Evolutionary conservation across 2,797 vertebrate species (phyloP).

Genomic region (Peromyscus attwateri): DNA sequence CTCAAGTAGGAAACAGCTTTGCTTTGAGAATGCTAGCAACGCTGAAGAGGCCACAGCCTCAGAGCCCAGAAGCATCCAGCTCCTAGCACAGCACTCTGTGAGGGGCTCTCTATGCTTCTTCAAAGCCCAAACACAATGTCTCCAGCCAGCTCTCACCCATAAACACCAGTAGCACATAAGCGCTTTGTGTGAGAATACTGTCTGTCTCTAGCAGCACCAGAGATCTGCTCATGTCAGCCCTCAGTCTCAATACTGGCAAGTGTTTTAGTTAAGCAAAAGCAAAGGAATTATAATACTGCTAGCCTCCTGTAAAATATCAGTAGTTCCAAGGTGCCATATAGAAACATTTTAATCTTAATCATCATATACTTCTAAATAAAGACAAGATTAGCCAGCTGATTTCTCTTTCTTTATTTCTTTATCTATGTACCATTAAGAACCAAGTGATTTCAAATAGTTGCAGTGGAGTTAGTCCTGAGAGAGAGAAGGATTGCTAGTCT

Average conservation of each 20-base stretch:
- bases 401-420: neutral
- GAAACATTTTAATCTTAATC: neutral
- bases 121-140: neutral
- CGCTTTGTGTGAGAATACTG: neutral
- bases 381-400: neutral
- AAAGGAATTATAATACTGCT: neutral
- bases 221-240: neutral
- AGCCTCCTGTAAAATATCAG: neutral
- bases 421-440: neutral
- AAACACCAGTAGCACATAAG: neutral
- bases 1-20: conserved; percentile 7
- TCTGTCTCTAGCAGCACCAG: no score
- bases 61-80: neutral
- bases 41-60: neutral
- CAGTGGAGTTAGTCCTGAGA: neutral
- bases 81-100: neutral
- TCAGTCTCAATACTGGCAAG: neutral
- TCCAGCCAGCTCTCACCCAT: neutral
- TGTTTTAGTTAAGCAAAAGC: neutral
- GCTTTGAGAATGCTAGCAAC: neutral
- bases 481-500: conserved; percentile 3
- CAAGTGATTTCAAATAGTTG: neutral
- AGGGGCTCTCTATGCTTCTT: neutral
- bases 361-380: neutral
- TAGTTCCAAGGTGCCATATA: neutral